Base-by-base conservation (phyloP, 1,140 invertebrate species). In the Bombus confusus region DNA sequence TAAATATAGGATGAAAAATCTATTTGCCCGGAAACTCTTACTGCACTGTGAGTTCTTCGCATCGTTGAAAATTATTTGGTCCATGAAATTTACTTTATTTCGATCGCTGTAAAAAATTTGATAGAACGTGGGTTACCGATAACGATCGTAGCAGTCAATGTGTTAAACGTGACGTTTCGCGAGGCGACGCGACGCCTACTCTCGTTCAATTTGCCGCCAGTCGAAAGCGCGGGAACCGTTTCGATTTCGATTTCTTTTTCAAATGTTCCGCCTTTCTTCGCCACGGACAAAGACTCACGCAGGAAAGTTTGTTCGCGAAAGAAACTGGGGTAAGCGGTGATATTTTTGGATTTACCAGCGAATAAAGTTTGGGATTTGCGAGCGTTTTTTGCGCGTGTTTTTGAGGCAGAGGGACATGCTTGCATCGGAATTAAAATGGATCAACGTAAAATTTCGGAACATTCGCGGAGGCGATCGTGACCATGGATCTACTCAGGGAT, bases 301-400 rank as follows among this genome's bases (percentile, higher is more conserved):
- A 12, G 28, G 10, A 25, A 59, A 59, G 57, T 59, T 59, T 12
- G 25, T 28, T 15, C 39, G 0, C 3, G 22, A 52, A 52, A 52
- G 31, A 43, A 77, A 34, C 10, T 69, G 25, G 47, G 1, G 0
- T 57, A 73, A 76, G 41, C 22, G 39, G 22, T 15, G 57, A 28
- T 18, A 28, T n/a, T 57, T 78, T 41, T 66, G 22, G 12, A 66
- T 6, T 43, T 37, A 22, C 8, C 31, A 18, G 10, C 15, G 47
- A 34, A 37, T 79, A 88, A 89, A 79, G 31, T 74, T 41, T 0
- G 10, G 47, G 68, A 75, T 88, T 87, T 86, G 74, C 39, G 73
- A 34, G 78, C 13, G 34, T 28, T 10, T 25, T 15, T n/a, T 41
- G 37, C 37, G 34, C 31, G 22, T 18, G 57, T 77, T 85, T 88